phyloP scores from a whole-genome alignment of 2,888 invertebrate species.

The Leptopilina syphax region DNA sequence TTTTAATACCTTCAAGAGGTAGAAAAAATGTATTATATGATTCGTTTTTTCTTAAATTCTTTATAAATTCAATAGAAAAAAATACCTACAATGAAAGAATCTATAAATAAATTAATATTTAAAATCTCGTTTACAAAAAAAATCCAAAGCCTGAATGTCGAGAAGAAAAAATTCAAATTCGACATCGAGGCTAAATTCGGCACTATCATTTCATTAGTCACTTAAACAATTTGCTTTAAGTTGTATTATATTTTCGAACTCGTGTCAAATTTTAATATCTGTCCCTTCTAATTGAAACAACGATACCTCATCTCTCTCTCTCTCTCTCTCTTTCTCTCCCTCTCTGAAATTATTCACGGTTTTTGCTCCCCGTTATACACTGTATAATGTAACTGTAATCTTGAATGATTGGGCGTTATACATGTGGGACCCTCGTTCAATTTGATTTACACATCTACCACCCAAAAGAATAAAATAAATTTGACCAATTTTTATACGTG shows the following conservation, averaged over 20 bases:
- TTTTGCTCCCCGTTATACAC: background rate
- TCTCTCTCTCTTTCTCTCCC: conserved; percentile 48
- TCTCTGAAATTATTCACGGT: conserved; percentile 43
- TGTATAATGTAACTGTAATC: conserved; percentile 1
- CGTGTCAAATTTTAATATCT: conserved; percentile 64
- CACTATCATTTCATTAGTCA: conserved; percentile 71
- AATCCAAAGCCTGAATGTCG: no score
- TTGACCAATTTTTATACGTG: no score
- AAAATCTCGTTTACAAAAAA: no score
- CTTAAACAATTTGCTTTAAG: conserved; percentile 68
- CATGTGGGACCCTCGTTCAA: conserved; percentile 12
- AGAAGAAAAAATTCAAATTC: no score
- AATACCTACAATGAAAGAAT: no score
- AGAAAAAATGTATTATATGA: no score
- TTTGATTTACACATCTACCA: conserved; percentile 1
- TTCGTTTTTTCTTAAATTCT: no score
- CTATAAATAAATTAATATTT: no score
- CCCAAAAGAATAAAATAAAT: no score
- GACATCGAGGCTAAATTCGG: conserved; percentile 66
- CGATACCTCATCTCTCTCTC: conserved; percentile 43
- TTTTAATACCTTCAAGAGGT: no score
- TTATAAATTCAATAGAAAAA: no score
- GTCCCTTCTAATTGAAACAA: conserved; percentile 59
- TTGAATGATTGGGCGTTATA: background rate
- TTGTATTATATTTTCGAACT: conserved; percentile 48